Evolutionary conservation across 2,888 invertebrate species (phyloP).

Genomic region (Microplitis deprimator): DNA sequence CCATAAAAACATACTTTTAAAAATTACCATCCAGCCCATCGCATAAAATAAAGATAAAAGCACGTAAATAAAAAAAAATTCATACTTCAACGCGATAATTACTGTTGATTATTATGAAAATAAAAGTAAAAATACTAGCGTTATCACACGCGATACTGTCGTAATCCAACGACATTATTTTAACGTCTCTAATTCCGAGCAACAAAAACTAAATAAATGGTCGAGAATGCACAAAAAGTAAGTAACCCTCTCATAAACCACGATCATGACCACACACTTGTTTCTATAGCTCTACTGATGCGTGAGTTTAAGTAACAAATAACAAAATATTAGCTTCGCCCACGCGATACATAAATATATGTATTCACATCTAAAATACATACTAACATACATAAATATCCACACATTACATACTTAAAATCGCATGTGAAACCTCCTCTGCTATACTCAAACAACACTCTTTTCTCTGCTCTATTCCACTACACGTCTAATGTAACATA

Average conservation of each 20-base stretch:
- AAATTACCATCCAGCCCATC: not conserved
- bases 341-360: slow-evolving; percentile 41
- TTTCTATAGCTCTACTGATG: slow-evolving; percentile 19
- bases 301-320: slow-evolving; percentile 33
- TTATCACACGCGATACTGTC: slow-evolving; percentile 33
- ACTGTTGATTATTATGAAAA: slow-evolving; percentile 11
- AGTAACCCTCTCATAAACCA: slow-evolving; percentile 11
- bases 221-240: slow-evolving; percentile 7
- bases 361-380: not conserved
- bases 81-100: slow-evolving; percentile 28
- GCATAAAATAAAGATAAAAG: not conserved
- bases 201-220: not conserved
- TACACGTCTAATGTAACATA: not conserved
- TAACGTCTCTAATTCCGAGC: not conserved
- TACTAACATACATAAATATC: not conserved
- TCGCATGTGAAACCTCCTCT: not conserved
- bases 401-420: slow-evolving; percentile 6
- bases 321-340: slow-evolving; percentile 44
- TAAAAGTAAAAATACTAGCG: not conserved
- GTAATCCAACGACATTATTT: slow-evolving; percentile 32
- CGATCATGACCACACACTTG: not conserved
- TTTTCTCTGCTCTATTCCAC: not conserved
- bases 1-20: not conserved
- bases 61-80: slow-evolving; percentile 16
- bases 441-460: not conserved